Evolutionary conservation across 2,113 vertebrate genomes (phyloP).

Genomic region (Herpailurus yagouaroundi): DNA sequence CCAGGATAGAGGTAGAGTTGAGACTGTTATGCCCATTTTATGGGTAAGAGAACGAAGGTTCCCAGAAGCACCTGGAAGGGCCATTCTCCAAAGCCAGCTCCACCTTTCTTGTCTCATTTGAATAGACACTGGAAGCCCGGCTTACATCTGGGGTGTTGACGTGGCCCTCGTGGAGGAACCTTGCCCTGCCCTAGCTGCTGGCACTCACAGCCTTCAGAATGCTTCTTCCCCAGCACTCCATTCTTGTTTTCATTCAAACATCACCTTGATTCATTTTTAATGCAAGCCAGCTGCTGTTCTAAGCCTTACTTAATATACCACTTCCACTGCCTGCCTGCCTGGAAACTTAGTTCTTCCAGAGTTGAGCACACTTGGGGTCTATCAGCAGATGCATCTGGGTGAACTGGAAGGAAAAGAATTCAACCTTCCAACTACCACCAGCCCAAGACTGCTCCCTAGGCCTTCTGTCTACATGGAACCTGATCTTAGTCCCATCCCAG

Average conservation of each 20-base stretch:
- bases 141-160: not conserved
- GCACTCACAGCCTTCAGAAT: not conserved
- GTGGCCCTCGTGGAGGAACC: not conserved
- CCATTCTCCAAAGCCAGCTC: not conserved
- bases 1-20: not conserved
- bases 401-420: not conserved
- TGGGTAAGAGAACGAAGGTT: not conserved
- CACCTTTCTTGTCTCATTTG: constrained; percentile 43
- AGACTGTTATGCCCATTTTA: not conserved
- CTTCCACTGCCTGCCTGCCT: not conserved
- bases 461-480: not conserved
- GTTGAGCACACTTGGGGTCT: not conserved
- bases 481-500: constrained; percentile 17
- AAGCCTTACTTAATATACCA: not conserved
- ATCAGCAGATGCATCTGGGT: not conserved
- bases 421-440: not conserved
- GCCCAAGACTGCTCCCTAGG: not conserved
- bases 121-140: constrained; percentile 16
- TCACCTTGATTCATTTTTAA: constrained; percentile 71
- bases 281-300: constrained; percentile 61
- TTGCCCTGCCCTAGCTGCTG: too few species aligned
- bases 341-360: not conserved
- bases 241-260: constrained; percentile 56
- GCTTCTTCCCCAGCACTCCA: not conserved
- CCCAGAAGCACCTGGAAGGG: not conserved